A percentile compares a stretch with the other conserved stretches of the same genome.
Evolutionary conservation across 2,113 vertebrate genomes (phyloP).

Genomic region (Elachura formosa): DNA sequence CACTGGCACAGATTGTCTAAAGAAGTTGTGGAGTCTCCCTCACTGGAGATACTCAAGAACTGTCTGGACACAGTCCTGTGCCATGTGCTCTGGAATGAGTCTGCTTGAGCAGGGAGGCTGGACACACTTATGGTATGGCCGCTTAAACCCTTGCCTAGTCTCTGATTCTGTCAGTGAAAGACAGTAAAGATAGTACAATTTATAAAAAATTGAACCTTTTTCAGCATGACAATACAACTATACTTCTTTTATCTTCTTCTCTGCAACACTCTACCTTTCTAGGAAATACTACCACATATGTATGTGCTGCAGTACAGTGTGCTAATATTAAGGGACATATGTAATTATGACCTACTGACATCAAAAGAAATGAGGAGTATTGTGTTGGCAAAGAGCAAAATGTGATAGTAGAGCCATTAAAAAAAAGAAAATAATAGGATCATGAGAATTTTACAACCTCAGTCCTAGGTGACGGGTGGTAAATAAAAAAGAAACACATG

Average conservation of each 20-base stretch:
- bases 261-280: background rate
- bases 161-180: background rate
- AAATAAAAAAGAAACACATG: background rate
- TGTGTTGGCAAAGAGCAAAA: background rate
- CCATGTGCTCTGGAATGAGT: background rate
- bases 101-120: background rate
- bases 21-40: background rate
- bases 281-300: background rate
- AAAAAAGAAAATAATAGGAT: background rate
- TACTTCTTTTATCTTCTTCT: background rate
- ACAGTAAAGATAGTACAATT: background rate
- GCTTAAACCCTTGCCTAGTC: background rate
- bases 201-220: background rate
- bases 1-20: background rate
- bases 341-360: background rate
- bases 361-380: background rate
- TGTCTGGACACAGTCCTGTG: background rate
- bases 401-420: background rate
- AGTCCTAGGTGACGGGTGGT: background rate
- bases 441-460: background rate
- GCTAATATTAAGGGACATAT: background rate
- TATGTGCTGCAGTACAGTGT: background rate
- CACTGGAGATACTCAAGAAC: background rate
- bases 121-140: background rate
- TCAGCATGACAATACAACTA: background rate